Evolutionary conservation across 2,888 invertebrate genomes (phyloP).

Genomic region (Ceratothoa steindachneri): DNA sequence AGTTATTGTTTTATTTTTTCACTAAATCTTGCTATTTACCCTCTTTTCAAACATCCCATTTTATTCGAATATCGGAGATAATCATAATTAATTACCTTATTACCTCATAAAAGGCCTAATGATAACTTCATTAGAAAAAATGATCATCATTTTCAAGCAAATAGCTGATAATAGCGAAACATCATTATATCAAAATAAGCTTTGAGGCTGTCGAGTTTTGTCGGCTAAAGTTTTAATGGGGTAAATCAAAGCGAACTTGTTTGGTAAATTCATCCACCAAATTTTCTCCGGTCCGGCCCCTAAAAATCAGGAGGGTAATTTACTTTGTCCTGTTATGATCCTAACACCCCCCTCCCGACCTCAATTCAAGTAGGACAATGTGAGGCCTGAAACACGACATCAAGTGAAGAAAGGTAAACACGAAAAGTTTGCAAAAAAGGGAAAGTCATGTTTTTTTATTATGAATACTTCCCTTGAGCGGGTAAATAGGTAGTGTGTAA

Average conservation of each 20-base stretch:
- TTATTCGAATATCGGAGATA: not conserved
- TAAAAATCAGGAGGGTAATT: not conserved
- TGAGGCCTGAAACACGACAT: too few relatives aligned
- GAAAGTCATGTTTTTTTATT: too few relatives aligned
- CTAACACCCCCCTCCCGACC: too few relatives aligned
- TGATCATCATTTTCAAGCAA: not conserved
- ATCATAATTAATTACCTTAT: not conserved
- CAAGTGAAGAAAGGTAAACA: too few relatives aligned
- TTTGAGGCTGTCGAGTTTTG: not conserved
- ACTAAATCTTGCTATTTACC: not conserved
- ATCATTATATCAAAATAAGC: not conserved
- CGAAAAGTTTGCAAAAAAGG: too few relatives aligned
- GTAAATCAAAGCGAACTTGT: not conserved
- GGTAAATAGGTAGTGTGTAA: too few relatives aligned
- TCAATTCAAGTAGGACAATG: too few relatives aligned
- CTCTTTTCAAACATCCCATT: not conserved
- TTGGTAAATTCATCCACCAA: not conserved
- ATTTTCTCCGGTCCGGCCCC: not conserved
- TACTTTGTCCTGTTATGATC: not conserved
- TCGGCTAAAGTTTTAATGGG: not conserved
- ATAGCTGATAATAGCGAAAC: not conserved
- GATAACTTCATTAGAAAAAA: not conserved
- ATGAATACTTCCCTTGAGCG: too few relatives aligned
- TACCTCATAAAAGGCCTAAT: not conserved
- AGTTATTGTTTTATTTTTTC: too few relatives aligned